phyloP scores from a whole-genome alignment of 2,113 vertebrate genomes.

The Triplophysa siluroides region DNA sequence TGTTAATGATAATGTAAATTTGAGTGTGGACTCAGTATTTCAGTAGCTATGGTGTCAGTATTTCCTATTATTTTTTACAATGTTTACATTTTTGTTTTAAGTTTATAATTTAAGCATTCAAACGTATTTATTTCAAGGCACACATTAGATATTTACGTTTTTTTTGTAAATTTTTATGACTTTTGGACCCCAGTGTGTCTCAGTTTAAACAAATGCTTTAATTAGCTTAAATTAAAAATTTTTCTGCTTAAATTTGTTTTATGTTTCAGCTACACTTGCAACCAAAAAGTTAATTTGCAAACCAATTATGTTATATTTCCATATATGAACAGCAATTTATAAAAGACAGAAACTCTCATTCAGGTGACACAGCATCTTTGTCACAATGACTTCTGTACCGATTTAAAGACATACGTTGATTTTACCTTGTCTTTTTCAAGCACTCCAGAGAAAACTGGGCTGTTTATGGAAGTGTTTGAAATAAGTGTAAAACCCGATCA shows the following conservation, averaged over 20 bases:
- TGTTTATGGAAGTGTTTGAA: neutral
- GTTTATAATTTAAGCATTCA: too few relatives aligned
- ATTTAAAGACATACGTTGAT: neutral
- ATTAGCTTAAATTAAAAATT: neutral
- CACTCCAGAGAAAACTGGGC: neutral
- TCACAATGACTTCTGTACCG: neutral
- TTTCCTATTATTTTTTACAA: too few relatives aligned
- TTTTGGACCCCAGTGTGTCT: too few relatives aligned
- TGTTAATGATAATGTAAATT: too few relatives aligned
- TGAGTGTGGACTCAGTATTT: too few relatives aligned
- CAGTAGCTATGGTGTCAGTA: too few relatives aligned
- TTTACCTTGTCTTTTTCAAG: neutral
- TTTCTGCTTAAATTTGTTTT: neutral
- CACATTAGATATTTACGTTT: too few relatives aligned
- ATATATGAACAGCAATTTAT: neutral
- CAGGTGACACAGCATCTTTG: conserved; percentile 9
- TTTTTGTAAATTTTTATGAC: too few relatives aligned
- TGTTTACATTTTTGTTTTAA: too few relatives aligned
- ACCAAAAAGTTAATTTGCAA: neutral
- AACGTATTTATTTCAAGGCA: too few relatives aligned
- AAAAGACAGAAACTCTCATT: neutral
- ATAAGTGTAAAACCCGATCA: neutral
- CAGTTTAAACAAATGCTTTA: too few relatives aligned
- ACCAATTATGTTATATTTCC: neutral
- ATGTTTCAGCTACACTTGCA: neutral